Percentiles rank a stretch among this genome's conserved stretches.
These are phyloP conservation scores for Pampusana beccarii DNA, from an alignment of 2,113 vertebrate genomes.

Conservation along the genomic window DNA sequence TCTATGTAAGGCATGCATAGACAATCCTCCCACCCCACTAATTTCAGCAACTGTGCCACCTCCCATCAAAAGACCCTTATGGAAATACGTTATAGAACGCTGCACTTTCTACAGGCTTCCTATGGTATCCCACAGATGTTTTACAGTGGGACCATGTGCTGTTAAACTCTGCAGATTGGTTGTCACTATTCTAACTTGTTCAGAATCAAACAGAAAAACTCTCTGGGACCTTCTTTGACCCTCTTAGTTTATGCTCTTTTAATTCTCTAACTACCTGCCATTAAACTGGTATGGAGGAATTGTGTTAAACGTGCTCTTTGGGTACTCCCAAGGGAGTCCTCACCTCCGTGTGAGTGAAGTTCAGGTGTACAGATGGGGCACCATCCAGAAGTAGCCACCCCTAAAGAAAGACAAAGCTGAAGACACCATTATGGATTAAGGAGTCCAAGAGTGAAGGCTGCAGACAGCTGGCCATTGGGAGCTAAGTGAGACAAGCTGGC, in stretches of 20 bases:
- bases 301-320: not conserved
- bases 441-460: not conserved
- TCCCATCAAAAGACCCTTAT: not conserved
- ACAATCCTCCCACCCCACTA: not conserved
- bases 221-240: not conserved
- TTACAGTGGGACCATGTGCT: not conserved
- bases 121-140: not conserved
- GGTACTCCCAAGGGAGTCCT: not conserved
- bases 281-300: not conserved
- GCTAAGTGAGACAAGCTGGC: not conserved
- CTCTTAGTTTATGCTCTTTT: not conserved
- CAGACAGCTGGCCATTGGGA: not conserved
- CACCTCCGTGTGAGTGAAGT: not conserved
- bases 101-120: not conserved
- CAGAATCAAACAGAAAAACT: not conserved
- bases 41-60: not conserved
- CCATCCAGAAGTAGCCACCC: not conserved
- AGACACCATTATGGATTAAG: not conserved
- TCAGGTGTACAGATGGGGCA: accelerated
- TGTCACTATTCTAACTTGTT: not conserved
- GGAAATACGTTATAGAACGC: not conserved
- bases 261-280: not conserved
- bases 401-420: not conserved
- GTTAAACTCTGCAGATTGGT: not conserved
- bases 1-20: not conserved